These are phyloP conservation scores for Melanotaenia maccullochi DNA, from an alignment of 2,797 vertebrate genomes.

Conservation along the genomic window DNA sequence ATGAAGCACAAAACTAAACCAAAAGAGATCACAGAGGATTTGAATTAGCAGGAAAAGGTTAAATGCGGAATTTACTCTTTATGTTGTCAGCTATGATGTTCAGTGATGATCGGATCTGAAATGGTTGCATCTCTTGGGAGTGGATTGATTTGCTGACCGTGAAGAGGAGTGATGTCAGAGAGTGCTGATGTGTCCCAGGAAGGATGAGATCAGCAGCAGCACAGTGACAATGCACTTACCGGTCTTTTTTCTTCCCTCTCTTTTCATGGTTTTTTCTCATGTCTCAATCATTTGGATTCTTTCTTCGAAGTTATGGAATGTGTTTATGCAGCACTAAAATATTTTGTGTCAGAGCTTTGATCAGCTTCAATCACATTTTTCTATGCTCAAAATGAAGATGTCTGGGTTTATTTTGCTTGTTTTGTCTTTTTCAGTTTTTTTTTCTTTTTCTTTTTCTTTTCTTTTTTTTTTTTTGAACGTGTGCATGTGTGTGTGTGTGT, in stretches of 20 bases:
- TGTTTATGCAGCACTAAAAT: neutral
- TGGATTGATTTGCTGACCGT: constrained; percentile 33
- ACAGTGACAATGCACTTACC: constrained; percentile 24
- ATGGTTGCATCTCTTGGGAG: constrained; percentile 7
- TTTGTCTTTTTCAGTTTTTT: too few relatives aligned
- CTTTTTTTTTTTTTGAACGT: too few relatives aligned
- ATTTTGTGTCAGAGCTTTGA: neutral
- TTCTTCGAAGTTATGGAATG: neutral
- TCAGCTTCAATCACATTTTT: neutral
- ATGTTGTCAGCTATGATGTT: neutral
- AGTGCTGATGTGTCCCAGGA: constrained; percentile 25
- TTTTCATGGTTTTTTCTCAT: neutral
- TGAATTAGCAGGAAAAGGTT: constrained; percentile 1
- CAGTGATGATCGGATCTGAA: neutral
- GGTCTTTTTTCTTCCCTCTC: constrained; percentile 3
- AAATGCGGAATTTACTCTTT: neutral
- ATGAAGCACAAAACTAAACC: neutral
- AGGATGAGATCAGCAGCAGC: constrained; percentile 51
- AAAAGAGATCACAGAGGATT: constrained; percentile 23
- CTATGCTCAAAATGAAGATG: neutral
- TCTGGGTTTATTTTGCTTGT: neutral
- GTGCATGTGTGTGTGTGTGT: neutral
- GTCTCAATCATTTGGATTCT: neutral
- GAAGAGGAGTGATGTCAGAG: constrained; percentile 48
- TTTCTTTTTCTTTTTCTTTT: too few relatives aligned